Evolutionary conservation across 1,140 invertebrate genomes (phyloP).

Genomic region (Pseudachorutes palmiensis): DNA sequence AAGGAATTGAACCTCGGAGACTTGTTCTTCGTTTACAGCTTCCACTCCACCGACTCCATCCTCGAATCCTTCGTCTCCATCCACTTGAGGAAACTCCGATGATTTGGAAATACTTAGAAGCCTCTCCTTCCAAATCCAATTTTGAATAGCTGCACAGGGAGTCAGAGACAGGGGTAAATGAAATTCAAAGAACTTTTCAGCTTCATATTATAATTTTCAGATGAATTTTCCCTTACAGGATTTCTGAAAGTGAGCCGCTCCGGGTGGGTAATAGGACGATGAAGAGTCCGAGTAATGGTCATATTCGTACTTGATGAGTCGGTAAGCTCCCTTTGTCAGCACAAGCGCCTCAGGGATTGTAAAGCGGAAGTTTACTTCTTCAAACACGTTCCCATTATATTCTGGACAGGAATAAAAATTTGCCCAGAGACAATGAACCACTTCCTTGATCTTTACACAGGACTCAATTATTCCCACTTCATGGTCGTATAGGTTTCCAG

Average conservation of each 20-base stretch:
- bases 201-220: not conserved
- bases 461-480: conserved; percentile 24
- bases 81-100: not conserved
- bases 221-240: no score
- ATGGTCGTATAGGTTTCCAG: conserved; percentile 19
- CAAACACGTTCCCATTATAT: conserved; percentile 12
- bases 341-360: conserved; percentile 21
- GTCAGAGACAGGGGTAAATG: not conserved
- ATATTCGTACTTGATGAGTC: conserved; percentile 22
- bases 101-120: not conserved
- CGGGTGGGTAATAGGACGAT: conserved; percentile 15
- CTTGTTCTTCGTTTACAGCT: not conserved
- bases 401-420: conserved; percentile 20
- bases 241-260: conserved; percentile 8
- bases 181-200: not conserved
- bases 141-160: conserved; percentile 15
- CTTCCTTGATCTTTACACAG: not conserved
- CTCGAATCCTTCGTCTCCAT: not conserved
- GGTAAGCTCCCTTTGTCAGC: conserved; percentile 15
- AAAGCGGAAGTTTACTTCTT: conserved; percentile 21
- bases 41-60: not conserved
- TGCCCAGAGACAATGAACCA: conserved; percentile 24
- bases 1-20: conserved; percentile 5
- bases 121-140: conserved; percentile 2
- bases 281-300: conserved; percentile 25